These are phyloP conservation scores for Hemiprocne comata DNA, from an alignment of 2,113 vertebrate genomes.

Conservation along the genomic window DNA sequence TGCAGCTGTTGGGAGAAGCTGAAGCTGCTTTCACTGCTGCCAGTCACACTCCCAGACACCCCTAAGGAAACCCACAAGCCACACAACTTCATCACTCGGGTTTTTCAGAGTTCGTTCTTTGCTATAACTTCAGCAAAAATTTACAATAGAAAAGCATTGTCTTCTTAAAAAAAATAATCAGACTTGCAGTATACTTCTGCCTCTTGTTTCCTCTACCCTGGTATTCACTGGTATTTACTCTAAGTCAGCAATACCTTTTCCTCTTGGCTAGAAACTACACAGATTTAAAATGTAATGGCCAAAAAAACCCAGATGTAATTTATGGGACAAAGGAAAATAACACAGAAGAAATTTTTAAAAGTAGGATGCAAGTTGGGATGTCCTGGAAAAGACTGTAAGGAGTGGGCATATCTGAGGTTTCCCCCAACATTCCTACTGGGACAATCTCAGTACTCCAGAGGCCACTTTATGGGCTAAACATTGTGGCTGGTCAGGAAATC, in stretches of 20 bases:
- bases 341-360: background rate
- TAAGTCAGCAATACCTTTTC: conserved; percentile 11
- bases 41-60: background rate
- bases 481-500: background rate
- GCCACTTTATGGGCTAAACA: background rate
- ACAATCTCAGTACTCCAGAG: background rate
- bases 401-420: background rate
- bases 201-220: background rate
- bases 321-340: background rate
- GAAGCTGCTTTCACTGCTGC: conserved; percentile 16
- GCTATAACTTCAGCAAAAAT: background rate
- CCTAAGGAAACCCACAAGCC: conserved; percentile 50
- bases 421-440: background rate
- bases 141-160: background rate
- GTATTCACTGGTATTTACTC: background rate
- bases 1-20: conserved; percentile 42
- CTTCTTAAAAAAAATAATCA: background rate
- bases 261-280: background rate
- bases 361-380: background rate
- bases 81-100: conserved; percentile 14
- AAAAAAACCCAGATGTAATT: background rate
- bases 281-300: background rate
- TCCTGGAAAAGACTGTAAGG: background rate
- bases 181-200: background rate
- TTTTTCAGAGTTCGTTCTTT: background rate